Base-by-base conservation (phyloP, 2,113 vertebrate genomes). In the Sardina pilchardus region DNA sequence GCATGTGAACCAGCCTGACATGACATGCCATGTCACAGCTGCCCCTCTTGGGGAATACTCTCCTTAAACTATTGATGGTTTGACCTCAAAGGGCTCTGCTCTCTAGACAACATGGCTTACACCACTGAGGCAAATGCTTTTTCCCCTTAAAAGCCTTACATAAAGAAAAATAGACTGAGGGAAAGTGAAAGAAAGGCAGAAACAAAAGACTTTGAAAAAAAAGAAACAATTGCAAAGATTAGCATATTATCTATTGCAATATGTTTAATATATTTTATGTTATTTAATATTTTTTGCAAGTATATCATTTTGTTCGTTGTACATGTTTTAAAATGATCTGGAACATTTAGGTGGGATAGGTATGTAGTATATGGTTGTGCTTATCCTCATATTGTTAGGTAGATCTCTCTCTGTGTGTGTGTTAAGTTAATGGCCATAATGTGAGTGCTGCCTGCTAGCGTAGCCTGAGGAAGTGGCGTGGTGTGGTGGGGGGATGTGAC, bases 1-100 rank as follows among this genome's bases (percentile, higher is more conserved):
- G 53, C 53, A 59, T 21, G 53, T 36, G 71, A 78, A 78, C 63
- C 63, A 71, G n/a, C 63, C 63, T 71, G 63, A 34, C 59, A 26
- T 21, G 19, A 19, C 45, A 24, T 24, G 59, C 24, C 53, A 59
- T 63, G 63, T 14, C 63, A 36, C 71, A 34, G 30, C 34, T 12
- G 10, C 30, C 30, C 3, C 71, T 36, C 71, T 36, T 34, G 12
- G 30, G 34, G 71, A 78, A 78, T 34, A 78, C 26, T 36, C 30
- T 78, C 26, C 63, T 71, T 71, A 26, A 71, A 6, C 63, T 26
- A 26, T n/a, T 36, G 16, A 24, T 7, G 3, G 59, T 63, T 63
- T 26, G n/a, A 16, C 34, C 34, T 36, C 30, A 16, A 12, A 78
- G 34, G 16, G 12, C 0, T 53, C 4, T 53, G 19, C 50, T 53